Evolutionary conservation across 2,888 invertebrate species (phyloP), one percentile per base, ranked within the genome.

Genomic region (Callyntrura guangdongensis): DNA sequence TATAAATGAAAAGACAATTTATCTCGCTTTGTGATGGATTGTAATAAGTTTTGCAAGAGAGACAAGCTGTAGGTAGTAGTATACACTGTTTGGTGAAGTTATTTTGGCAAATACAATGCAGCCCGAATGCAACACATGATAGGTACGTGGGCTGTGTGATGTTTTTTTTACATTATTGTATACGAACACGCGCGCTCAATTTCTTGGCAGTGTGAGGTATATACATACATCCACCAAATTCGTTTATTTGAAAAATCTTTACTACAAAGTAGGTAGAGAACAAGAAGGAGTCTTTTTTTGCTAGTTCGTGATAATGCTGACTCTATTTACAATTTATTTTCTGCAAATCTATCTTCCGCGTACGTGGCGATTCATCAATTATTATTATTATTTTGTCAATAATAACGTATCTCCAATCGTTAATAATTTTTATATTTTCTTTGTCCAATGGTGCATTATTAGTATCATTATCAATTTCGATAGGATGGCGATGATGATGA

Each of bases 361-460:
- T 86, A 86, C 85, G 90, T 86, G 90, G 86, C 67, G 64, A 86
- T 90, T 90, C 86, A 90, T 90, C 90, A 86, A 81, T 81, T 81
- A 79, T 88, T 86, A 87, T 84, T 85, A 90, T 81, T 36, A 36
- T 90, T 85, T 85, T 85, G 86, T 81, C 86, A 90, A 86, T 90
- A 90, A 86, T 90, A 90, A 79, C 53, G 14, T 45, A 82, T 84
- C 74, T 84, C 25, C 14, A 67, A 77, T 84, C 25, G 77, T 64
- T 84, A 17, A 49, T 74, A 59, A 64, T 77, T 79, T 87, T 79
- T 49, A 27, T 36, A 61, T 88, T 79, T 59, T 72, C 88, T 89
- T 88, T 88, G 88, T 88, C 88, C 89, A 89, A n/a, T 17, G 22
- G 20, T 45, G 47, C 17, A 11, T 27, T 81, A 53, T 77, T 77